phyloP scores from a whole-genome alignment of 2,113 vertebrate species.

The Muscicapa adusta region DNA sequence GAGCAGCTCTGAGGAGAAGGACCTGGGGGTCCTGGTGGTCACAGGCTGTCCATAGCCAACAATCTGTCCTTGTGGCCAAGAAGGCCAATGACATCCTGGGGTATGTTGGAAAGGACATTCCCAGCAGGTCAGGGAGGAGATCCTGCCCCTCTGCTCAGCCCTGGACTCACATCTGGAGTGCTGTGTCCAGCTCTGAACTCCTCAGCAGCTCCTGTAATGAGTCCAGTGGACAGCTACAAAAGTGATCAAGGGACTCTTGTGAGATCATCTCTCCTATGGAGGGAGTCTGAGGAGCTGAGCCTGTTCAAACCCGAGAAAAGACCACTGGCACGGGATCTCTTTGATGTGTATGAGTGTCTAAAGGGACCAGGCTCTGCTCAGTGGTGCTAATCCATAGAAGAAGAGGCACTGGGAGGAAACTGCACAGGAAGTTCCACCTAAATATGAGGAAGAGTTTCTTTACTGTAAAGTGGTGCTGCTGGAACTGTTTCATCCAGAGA shows the following conservation, averaged over 20 bases:
- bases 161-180: not conserved
- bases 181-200: not conserved
- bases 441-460: not conserved
- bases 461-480: not conserved
- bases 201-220: not conserved
- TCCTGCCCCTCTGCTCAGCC: not conserved
- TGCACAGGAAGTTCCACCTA: not conserved
- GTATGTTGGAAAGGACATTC: not conserved
- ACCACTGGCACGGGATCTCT: not conserved
- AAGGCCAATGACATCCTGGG: no score
- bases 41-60: not conserved
- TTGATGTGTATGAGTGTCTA: not conserved
- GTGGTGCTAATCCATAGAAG: not conserved
- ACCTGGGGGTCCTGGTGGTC: no score
- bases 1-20: not conserved
- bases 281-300: not conserved
- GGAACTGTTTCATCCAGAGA: not conserved
- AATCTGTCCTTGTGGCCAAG: not conserved
- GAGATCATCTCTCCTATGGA: not conserved
- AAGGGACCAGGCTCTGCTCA: not conserved
- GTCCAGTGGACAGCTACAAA: not conserved
- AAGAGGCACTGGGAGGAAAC: not conserved
- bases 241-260: not conserved
- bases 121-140: not conserved
- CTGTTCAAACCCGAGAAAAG: fast-evolving